phyloP scores from a whole-genome alignment of 2,113 vertebrate species.

The Protomyctophum bolini region DNA sequence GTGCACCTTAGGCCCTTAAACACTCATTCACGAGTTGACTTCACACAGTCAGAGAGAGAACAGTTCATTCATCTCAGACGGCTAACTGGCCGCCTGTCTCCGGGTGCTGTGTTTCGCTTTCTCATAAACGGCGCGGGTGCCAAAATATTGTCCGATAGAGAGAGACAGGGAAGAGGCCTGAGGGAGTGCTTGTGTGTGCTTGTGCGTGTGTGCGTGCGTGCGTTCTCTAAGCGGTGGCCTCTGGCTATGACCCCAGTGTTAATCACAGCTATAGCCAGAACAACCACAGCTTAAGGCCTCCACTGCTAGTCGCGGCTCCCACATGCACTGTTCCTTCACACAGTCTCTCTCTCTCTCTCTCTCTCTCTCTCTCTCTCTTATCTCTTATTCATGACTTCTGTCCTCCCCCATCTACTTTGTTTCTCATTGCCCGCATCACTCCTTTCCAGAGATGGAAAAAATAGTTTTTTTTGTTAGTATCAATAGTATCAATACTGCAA shows the following conservation, averaged over 20 bases:
- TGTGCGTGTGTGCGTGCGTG: slow-evolving; percentile 7
- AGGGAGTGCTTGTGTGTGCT: slow-evolving; percentile 32
- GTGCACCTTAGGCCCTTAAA: slow-evolving; percentile 28
- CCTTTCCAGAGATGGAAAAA: too few species aligned
- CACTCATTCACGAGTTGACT: slow-evolving; percentile 42
- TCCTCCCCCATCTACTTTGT: slow-evolving; percentile 14
- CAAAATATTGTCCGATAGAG: slow-evolving; percentile 52
- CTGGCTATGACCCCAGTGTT: slow-evolving; percentile 69
- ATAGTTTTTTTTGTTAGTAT: neutral
- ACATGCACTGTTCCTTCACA: neutral
- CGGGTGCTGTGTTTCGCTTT: slow-evolving; percentile 56
- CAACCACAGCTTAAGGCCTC: slow-evolving; percentile 53
- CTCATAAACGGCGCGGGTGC: slow-evolving; percentile 59
- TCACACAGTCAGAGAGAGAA: slow-evolving; percentile 43
- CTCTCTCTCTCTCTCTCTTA: slow-evolving; percentile 55
- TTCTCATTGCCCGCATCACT: too few species aligned
- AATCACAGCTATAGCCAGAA: slow-evolving; percentile 67
- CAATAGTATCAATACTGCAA: too few species aligned
- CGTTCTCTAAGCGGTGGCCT: slow-evolving; percentile 45
- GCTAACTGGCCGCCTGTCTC: slow-evolving; percentile 48
- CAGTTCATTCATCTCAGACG: slow-evolving; percentile 54
- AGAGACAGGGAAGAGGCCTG: slow-evolving; percentile 44
- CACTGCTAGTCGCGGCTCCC: slow-evolving; percentile 28
- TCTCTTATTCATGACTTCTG: slow-evolving; percentile 26
- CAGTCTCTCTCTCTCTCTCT: slow-evolving; percentile 22